A percentile compares a stretch with the other conserved stretches of the same genome.
phyloP scores from a whole-genome alignment of 2,797 vertebrate genomes.

The Oceanodroma leucorhoa region DNA sequence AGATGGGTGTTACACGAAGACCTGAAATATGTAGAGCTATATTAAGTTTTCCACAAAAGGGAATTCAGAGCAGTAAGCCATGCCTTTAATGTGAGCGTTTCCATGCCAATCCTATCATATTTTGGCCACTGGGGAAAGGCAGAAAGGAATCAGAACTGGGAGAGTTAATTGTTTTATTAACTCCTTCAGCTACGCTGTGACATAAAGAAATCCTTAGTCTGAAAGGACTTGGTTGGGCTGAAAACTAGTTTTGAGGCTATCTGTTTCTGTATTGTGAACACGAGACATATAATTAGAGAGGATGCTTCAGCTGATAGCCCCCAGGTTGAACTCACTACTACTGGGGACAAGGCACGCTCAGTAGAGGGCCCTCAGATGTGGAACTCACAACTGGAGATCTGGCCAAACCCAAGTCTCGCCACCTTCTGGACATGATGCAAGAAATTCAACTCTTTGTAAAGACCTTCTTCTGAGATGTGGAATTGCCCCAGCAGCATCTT shows the following conservation, averaged over 20 bases:
- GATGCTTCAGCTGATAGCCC: conserved; percentile 13
- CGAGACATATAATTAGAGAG: neutral
- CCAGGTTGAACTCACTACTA: conserved; percentile 53
- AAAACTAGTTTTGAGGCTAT: conserved; percentile 2
- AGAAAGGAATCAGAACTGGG: neutral
- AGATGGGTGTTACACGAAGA: neutral
- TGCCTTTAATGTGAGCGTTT: neutral
- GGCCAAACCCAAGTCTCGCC: conserved; percentile 67
- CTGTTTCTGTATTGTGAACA: neutral
- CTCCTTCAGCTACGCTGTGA: neutral
- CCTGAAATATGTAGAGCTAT: neutral
- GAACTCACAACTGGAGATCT: conserved; percentile 68
- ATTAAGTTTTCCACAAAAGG: neutral
- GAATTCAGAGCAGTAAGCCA: conserved; percentile 7
- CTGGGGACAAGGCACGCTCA: conserved; percentile 68
- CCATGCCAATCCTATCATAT: neutral
- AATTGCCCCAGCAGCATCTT: conserved; percentile 69
- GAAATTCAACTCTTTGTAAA: conserved; percentile 70
- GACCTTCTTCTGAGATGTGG: conserved; percentile 68
- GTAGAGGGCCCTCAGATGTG: conserved; percentile 65
- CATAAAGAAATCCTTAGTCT: neutral
- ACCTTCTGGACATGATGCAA: conserved; percentile 71
- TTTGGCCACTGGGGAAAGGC: neutral
- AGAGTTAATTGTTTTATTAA: neutral
- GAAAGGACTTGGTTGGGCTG: conserved; percentile 20